Evolutionary conservation across 2,888 invertebrate species (phyloP).

Genomic region (Troides helena): DNA sequence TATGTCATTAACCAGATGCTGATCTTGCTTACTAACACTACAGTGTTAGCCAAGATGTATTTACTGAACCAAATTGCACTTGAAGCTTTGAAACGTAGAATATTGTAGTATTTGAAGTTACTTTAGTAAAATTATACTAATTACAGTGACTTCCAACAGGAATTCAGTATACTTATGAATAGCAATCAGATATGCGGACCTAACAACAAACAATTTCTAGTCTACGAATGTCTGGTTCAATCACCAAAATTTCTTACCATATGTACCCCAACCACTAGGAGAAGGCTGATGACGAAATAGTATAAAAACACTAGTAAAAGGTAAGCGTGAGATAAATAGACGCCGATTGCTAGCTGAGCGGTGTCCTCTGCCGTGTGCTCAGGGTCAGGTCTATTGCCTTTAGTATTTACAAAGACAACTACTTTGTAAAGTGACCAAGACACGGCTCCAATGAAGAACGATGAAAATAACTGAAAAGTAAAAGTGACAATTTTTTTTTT

Average conservation of each 20-base stretch:
- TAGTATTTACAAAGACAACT: slow-evolving; percentile 44
- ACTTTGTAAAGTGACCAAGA: slow-evolving; percentile 56
- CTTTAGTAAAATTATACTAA: too few relatives aligned
- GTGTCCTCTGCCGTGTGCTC: slow-evolving; percentile 52
- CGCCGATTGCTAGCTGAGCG: slow-evolving; percentile 44
- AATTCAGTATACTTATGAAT: neutral
- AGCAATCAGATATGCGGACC: neutral
- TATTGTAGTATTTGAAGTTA: too few relatives aligned
- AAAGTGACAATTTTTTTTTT: neutral
- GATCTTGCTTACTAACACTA: too few relatives aligned
- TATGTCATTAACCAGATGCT: too few relatives aligned
- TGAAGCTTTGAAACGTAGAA: too few relatives aligned
- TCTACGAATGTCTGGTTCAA: too few relatives aligned
- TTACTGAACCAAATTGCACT: too few relatives aligned
- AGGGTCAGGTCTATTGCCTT: slow-evolving; percentile 41
- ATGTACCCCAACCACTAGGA: slow-evolving; percentile 62
- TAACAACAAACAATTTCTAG: neutral
- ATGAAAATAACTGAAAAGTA: slow-evolving; percentile 52
- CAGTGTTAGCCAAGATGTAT: too few relatives aligned
- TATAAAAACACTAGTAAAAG: slow-evolving; percentile 56
- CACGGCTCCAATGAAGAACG: slow-evolving; percentile 41
- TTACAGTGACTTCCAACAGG: too few relatives aligned
- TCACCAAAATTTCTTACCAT: slow-evolving; percentile 45
- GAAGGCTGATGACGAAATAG: slow-evolving; percentile 51
- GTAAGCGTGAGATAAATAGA: slow-evolving; percentile 63